Percentiles rank a stretch among this genome's conserved stretches.
These are phyloP conservation scores for Drosophila setosimentum DNA, from an alignment of 2,888 invertebrate species.

Conservation along the genomic window DNA sequence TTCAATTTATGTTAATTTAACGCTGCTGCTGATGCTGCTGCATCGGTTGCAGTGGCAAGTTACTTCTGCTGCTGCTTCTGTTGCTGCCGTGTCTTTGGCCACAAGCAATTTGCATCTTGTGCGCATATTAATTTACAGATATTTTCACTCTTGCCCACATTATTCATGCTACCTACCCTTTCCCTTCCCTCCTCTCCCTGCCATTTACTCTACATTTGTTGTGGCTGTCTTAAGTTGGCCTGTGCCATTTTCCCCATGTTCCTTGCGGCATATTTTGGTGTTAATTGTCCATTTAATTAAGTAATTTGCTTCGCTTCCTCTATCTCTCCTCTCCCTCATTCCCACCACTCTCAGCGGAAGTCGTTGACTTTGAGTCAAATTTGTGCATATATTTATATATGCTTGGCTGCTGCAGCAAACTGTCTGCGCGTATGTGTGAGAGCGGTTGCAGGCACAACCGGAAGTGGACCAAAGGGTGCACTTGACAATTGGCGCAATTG, in stretches of 20 bases:
- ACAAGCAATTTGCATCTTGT: constrained; percentile 81
- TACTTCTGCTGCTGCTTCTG: constrained; percentile 34
- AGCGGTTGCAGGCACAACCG: constrained; percentile 42
- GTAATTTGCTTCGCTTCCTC: constrained; percentile 77
- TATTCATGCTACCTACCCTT: constrained; percentile 56
- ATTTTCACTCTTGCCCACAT: constrained; percentile 76
- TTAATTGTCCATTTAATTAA: constrained; percentile 83
- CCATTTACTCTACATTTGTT: constrained; percentile 17
- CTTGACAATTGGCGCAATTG: constrained; percentile 62
- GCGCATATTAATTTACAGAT: constrained; percentile 82
- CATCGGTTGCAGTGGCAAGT: constrained; percentile 36
- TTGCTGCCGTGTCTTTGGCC: constrained; percentile 69
- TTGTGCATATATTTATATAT: constrained; percentile 46
- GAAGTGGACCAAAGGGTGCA: constrained; percentile 59
- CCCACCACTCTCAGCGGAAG: constrained; percentile 71
- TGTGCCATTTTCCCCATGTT: constrained; percentile 40
- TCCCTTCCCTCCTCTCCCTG: not conserved
- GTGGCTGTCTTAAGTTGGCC: constrained; percentile 38
- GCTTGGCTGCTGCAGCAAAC: constrained; percentile 7
- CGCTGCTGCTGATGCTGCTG: constrained; percentile 57
- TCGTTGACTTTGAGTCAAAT: constrained; percentile 81
- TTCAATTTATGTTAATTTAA: constrained; percentile 84
- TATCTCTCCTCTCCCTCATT: constrained; percentile 15
- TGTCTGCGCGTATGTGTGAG: constrained; percentile 25
- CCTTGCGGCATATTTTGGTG: constrained; percentile 61